Conservation (phyloP, 1,140 invertebrate genomes). For the Sitobion miscanthi region DNA sequence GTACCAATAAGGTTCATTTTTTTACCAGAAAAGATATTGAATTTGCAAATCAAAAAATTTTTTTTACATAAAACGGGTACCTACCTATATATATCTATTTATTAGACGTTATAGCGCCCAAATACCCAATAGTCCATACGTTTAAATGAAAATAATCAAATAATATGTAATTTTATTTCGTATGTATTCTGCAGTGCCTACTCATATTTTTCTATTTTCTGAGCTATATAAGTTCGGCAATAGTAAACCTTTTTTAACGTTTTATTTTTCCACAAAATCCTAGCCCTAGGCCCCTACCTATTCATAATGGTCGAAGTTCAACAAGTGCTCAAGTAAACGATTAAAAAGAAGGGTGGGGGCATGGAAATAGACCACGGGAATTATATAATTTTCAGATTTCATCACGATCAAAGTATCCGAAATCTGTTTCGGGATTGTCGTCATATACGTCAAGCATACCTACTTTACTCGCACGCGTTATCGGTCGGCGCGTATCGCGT, state of each 20-base stretch:
- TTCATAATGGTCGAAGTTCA: background rate
- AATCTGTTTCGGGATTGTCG: background rate
- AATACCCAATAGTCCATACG: no score
- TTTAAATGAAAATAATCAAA: no score
- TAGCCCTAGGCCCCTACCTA: background rate
- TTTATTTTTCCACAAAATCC: background rate
- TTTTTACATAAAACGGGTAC: no score
- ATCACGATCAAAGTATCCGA: background rate
- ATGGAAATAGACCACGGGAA: background rate
- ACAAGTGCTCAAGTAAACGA: background rate
- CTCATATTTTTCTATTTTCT: background rate
- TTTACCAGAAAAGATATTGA: no score
- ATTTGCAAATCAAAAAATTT: no score
- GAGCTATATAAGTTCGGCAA: no score
- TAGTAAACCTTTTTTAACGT: background rate
- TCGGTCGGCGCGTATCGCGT: background rate
- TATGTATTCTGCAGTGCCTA: background rate
- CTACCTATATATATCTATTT: no score
- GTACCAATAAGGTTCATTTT: no score
- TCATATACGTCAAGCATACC: background rate
- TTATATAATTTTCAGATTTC: background rate
- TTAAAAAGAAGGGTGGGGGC: background rate
- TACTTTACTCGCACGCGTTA: background rate
- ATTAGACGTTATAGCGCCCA: no score
- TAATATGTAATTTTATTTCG: background rate